Evolutionary conservation across 2,888 invertebrate genomes (phyloP), one percentile per base, ranked within the genome.

Genomic region (Punctoribates punctum): DNA sequence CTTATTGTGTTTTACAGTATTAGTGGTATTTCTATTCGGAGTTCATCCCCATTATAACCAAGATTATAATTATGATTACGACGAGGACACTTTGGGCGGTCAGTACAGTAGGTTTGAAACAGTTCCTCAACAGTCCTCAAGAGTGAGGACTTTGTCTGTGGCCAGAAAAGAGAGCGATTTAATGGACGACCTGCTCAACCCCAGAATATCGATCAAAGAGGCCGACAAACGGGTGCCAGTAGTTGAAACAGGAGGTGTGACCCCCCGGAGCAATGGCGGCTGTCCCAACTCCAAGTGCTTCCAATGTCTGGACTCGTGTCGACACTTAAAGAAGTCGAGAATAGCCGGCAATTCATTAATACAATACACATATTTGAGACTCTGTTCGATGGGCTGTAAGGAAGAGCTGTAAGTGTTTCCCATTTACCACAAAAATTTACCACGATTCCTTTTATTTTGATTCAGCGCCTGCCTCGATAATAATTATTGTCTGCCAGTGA

Each of bases 351-450:
- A 38, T 38, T 8, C 34, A 9, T 20, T 67, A 23, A 38, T 15
- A 13, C 65, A 67, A 9, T 67, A 67, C 65, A 67, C 38, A 1
- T 67, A 27, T 20, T 23, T 67, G 38, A 34, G 65, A n/a, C 11
- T 67, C 11, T 67, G 65, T 67, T 38, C 65, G 11, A 8, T 29
- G 20, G 65, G 65, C 5, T 67, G 65, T 20, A 67, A 67, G 13
- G 34, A 34, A 20, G n/a, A 38, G 11, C 9, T 67, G 65, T 67
- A 29, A 38, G 65, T 9, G n/a, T 38, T 38, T 1, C 20, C 6
- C 13, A 20, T 54, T 8, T n/a, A 5, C 15, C n/a, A 51, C 4
- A 51, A 15, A n/a, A n/a, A 15, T 51, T 15, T 4, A 51, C 13
- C n/a, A 54, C 23, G 1, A n/a, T 54, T 5, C 1, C n/a, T 54